Base-by-base conservation (phyloP, 2,797 vertebrate genomes). In the Moxostoma hubbsi region DNA sequence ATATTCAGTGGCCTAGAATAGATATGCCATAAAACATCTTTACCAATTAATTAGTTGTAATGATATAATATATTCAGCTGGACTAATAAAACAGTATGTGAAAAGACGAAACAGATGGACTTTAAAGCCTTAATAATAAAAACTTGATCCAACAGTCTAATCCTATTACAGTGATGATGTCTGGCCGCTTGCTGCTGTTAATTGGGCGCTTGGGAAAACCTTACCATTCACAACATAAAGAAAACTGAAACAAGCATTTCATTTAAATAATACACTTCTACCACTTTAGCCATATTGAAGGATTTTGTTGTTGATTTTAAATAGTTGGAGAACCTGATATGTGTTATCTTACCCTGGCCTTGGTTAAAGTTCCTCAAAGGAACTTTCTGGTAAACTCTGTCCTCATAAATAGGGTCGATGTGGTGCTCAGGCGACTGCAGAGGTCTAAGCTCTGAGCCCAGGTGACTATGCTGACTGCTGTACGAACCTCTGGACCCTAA, bases 351-450 rank as follows among this genome's bases (percentile, higher is more conserved):
- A 93, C 97, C 96, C 93, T 99, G 97, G 88, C 96, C 97, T 94
- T 96, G 95, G 90, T 93, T 95, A 87, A 96, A 94, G 89, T 94
- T 96, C 90, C 98, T 95, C 89, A 98, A 94, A 87, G 96, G 96
- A 87, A 96, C 95, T 89, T 99, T 99, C 92, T 98, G 98, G 92
- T 99, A 99, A 84, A 99, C 96, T 84, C 97, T 92, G 93, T 99
- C 98, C 92, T 99, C 98, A 46, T 99, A 99, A 92, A 99, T 99
- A 85, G 98, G 98, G 90, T 98, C 97, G 83, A 99, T 99, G 85
- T 99, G 97, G 91, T 99, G 98, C 75, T 99, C 98, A 2, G 98
- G 98, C 76, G 98, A 99, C 91, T 99, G 98, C 82, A 99, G 94
- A 15, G 96, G 95, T 85, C 98, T 95, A 66, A 99, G 91, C 83